Evolutionary conservation across 2,888 invertebrate genomes (phyloP), one percentile per base, ranked within the genome.

Genomic region (Dasysyrphus tricinctus): DNA sequence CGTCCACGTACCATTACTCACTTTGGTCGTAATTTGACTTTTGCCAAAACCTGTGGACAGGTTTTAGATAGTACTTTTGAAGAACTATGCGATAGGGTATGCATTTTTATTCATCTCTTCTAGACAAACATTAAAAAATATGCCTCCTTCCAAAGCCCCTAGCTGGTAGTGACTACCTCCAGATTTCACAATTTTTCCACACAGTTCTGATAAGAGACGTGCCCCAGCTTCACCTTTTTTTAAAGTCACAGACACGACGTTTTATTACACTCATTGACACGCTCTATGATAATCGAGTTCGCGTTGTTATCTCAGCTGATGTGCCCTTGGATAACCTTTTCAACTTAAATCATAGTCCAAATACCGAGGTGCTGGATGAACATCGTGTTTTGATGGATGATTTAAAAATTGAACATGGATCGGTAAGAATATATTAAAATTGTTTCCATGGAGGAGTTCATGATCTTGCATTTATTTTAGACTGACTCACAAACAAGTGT

Each of bases 251-350:
- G 92, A 95, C 98, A 70, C 94, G 99, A 90, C 94, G 99, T 88
- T 99, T 99, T 92, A 99, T 99, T 85, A 98, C 98, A 0, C 94
- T 99, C 16, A 98, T 99, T 89, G 99, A 99, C 92, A 98, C 98
- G 0, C 94, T 99, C 11, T 99, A 99, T 91, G 99, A 99, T 92
- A 96, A 97, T 90, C 96, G 95, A 93, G 97, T 98, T 82, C 94
- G 96, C 91, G 94, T 99, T 54, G 96, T 99, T 0, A 95, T 98
- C 89, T 96, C 97, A 11, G 96, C 98, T 0, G 96, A 96, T 88
- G 95, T 95, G 73, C 95, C 96, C 5, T 94, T 97, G 65, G 96
- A 95, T 79, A 93, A 96, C 80, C 93, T 99, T 49, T 98, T 99
- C 92, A 88, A 89, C 57, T 81, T 91, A 4, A 88, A 73, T 14